Base-by-base conservation (phyloP, 1,140 invertebrate species). In the Nephotettix cincticeps region DNA sequence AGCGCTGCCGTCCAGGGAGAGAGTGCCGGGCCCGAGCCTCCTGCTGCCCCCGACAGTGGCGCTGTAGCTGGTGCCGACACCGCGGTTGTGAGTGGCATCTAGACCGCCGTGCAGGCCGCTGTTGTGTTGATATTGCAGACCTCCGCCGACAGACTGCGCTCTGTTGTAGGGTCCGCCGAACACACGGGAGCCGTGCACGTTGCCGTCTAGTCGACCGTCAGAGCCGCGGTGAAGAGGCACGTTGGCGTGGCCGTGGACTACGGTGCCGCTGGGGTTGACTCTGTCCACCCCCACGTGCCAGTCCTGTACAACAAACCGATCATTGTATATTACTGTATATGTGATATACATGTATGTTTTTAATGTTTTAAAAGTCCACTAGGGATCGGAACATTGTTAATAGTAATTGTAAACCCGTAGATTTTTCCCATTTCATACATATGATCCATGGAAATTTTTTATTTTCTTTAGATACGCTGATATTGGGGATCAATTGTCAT, bases 171-270 rank as follows among this genome's bases (percentile, higher is more conserved):
- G 47, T 9, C 47, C 47, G 6, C 47, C 47, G 19, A 51, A 51
- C 47, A 51, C 47, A 3, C 47, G 47, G 19, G 47, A 51, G 3
- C 47, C 47, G 47, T 51, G 47, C 19, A 51, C 47, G 21, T 51
- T 51, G 47, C 6, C 47, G 47, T 51, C 21, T n/a, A 51, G 47
- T 11, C 21, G 14, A 17, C 47, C 47, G 21, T 51, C 47, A n/a
- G 6, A 11, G 14, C 47, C 47, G 14, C 47, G 14, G 47, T 51
- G 47, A 3, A 51, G 47, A 17, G 47, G 47, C 4, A 51, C 19
- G 47, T 51, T 51, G 47, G 47, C 47, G 21, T 51, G 47, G 47
- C 47, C 47, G 47, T 51, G 47, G 21, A 51, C 47, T 21, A 51
- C 47, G 6, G 47, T 51, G 21, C 47, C 47, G n/a, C 47, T 51